Percentiles rank a stretch among this genome's conserved stretches.
Conservation (phyloP, 2,888 invertebrate species). For the Phrixothrix hirtus region DNA sequence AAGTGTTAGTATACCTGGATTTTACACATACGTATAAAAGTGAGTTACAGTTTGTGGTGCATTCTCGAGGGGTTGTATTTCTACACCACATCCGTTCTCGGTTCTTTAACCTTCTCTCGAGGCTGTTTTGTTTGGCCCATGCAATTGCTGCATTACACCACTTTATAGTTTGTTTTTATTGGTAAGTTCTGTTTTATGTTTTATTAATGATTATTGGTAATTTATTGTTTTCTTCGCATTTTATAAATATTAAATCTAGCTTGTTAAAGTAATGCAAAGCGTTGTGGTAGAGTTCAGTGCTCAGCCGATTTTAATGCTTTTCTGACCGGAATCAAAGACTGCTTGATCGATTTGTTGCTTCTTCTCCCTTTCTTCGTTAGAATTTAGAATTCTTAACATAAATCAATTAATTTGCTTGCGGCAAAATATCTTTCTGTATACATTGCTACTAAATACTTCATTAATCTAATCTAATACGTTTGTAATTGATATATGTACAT, state of each 20-base stretch:
- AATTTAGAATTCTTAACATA: too few relatives aligned
- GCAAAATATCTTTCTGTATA: too few relatives aligned
- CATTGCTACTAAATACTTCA: too few relatives aligned
- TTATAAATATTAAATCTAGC: too few relatives aligned
- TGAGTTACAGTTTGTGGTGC: conserved; percentile 1
- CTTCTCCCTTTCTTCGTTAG: conserved; percentile 6
- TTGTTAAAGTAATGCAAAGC: conserved; percentile 1
- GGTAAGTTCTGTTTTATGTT: conserved; percentile 10
- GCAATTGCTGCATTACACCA: conserved; percentile 4
- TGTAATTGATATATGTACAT: too few relatives aligned
- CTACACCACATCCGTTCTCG: conserved; percentile 11
- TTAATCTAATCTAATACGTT: too few relatives aligned
- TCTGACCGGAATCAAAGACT: conserved; percentile 8
- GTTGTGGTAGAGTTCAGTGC: conserved; percentile 11
- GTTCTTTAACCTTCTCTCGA: conserved; percentile 16
- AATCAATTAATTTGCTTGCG: too few relatives aligned
- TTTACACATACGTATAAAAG: conserved; percentile 1
- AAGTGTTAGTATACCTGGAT: conserved; percentile 7
- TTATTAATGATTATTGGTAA: too few relatives aligned
- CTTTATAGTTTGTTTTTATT: conserved; percentile 6
- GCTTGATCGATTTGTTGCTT: conserved; percentile 15
- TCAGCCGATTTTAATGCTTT: conserved; percentile 1
- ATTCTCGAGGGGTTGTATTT: neutral
- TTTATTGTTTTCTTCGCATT: too few relatives aligned
- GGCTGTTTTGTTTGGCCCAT: conserved; percentile 15